Evolutionary conservation across 2,888 invertebrate species (phyloP).

Genomic region (Rhagophthalmus giganteus): DNA sequence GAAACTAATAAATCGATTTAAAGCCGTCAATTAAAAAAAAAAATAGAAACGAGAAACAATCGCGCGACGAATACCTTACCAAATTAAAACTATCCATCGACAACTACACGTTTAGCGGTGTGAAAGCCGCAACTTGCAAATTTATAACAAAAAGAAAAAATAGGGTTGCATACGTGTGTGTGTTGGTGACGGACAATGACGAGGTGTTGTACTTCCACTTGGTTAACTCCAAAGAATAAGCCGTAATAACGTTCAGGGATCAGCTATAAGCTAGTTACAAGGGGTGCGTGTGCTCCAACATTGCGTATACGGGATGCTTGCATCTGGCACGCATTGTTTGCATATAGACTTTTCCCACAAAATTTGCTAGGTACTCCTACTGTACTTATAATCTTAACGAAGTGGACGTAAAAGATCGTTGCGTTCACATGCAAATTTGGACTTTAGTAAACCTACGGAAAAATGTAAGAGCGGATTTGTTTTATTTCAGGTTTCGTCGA

Average conservation of each 20-base stretch:
- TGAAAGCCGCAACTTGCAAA: constrained; percentile 10
- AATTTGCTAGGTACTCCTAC: constrained; percentile 20
- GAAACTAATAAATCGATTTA: no score
- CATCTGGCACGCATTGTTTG: constrained; percentile 55
- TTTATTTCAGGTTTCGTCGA: constrained; percentile 86
- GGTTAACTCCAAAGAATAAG: constrained; percentile 55
- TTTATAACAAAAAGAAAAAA: constrained; percentile 12
- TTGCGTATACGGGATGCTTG: constrained; percentile 41
- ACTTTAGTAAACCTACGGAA: no score
- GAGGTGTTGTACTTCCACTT: constrained; percentile 56
- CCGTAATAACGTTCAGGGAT: constrained; percentile 52
- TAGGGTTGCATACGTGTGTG: constrained; percentile 36
- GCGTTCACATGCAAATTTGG: background rate
- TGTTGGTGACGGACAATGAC: constrained; percentile 51
- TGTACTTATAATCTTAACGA: constrained; percentile 1
- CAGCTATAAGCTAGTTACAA: constrained; percentile 52
- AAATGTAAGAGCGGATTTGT: constrained; percentile 3
- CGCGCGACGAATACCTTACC: no score
- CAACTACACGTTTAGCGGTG: no score
- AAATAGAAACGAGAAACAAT: no score
- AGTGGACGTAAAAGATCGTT: constrained; percentile 2
- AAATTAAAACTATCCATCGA: no score
- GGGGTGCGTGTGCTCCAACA: constrained; percentile 34
- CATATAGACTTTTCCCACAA: constrained; percentile 52
- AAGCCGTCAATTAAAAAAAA: no score